These are phyloP conservation scores for Norana najaformis DNA, from an alignment of 2,888 invertebrate species.

Conservation along the genomic window DNA sequence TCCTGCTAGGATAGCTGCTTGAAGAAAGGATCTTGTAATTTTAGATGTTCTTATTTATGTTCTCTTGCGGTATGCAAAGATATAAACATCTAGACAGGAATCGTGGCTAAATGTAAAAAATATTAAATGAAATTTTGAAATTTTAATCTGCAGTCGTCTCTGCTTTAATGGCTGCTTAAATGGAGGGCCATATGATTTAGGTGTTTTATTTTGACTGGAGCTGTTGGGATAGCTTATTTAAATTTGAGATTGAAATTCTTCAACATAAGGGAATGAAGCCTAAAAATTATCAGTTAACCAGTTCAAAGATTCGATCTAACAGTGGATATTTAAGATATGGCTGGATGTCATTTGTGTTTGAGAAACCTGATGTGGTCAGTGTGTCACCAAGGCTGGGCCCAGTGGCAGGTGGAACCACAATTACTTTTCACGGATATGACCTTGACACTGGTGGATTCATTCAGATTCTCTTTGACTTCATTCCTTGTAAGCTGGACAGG, in stretches of 20 bases:
- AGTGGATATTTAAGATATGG: not conserved
- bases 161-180: no score
- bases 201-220: no score
- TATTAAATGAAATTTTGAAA: no score
- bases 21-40: no score
- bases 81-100: no score
- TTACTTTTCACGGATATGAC: conserved; percentile 88
- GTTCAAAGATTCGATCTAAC: not conserved
- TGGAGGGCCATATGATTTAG: no score
- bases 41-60: no score
- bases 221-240: no score
- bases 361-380: conserved; percentile 71
- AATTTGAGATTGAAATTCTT: not conserved
- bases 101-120: no score
- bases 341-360: conserved; percentile 1
- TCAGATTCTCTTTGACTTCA: conserved; percentile 32
- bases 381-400: conserved; percentile 75
- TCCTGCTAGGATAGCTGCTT: no score
- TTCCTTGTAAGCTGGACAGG: conserved; percentile 30
- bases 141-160: no score
- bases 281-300: not conserved
- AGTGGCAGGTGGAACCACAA: conserved; percentile 90
- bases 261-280: not conserved
- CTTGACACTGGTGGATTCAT: conserved; percentile 83
- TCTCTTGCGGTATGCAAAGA: no score